Evolutionary conservation across 2,888 invertebrate species (phyloP).

Genomic region (Mesochorus sp.): DNA sequence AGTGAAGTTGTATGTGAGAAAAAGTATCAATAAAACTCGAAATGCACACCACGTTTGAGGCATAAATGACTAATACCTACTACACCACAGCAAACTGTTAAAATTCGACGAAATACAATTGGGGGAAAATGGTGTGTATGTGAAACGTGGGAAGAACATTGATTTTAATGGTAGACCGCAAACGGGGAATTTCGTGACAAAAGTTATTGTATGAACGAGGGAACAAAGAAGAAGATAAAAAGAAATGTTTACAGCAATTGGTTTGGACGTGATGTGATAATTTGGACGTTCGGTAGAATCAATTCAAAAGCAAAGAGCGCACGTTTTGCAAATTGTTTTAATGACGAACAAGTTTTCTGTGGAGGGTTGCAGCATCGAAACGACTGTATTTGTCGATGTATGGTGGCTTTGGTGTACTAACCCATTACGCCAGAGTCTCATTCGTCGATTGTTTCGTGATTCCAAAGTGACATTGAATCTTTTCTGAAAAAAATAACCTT

Average conservation of each 20-base stretch:
- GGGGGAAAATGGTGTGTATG: slow-evolving; percentile 8
- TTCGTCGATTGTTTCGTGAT: slow-evolving; percentile 16
- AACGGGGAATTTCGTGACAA: slow-evolving; percentile 20
- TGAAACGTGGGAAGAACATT: neutral
- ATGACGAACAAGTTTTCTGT: neutral
- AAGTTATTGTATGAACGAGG: slow-evolving; percentile 32
- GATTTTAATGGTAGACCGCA: neutral
- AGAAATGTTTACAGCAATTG: slow-evolving; percentile 8
- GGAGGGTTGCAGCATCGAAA: slow-evolving; percentile 2
- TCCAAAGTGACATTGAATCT: slow-evolving; percentile 33
- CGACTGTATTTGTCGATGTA: slow-evolving; percentile 30
- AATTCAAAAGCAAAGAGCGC: neutral
- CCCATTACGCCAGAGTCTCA: neutral
- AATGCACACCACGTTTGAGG: slow-evolving; percentile 23
- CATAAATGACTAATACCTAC: slow-evolving; percentile 17
- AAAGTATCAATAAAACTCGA: slow-evolving; percentile 18
- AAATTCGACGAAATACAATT: slow-evolving; percentile 15
- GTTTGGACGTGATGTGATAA: slow-evolving; percentile 32
- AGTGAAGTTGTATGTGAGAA: slow-evolving; percentile 68
- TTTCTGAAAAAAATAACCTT: slow-evolving; percentile 13
- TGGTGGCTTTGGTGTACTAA: slow-evolving; percentile 9
- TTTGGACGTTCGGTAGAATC: slow-evolving; percentile 29
- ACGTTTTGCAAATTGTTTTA: slow-evolving; percentile 21
- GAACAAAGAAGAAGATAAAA: slow-evolving; percentile 47
- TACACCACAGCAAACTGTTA: slow-evolving; percentile 7